Evolutionary conservation across 2,113 vertebrate genomes (phyloP).

Genomic region (Podarcis raffonei): DNA sequence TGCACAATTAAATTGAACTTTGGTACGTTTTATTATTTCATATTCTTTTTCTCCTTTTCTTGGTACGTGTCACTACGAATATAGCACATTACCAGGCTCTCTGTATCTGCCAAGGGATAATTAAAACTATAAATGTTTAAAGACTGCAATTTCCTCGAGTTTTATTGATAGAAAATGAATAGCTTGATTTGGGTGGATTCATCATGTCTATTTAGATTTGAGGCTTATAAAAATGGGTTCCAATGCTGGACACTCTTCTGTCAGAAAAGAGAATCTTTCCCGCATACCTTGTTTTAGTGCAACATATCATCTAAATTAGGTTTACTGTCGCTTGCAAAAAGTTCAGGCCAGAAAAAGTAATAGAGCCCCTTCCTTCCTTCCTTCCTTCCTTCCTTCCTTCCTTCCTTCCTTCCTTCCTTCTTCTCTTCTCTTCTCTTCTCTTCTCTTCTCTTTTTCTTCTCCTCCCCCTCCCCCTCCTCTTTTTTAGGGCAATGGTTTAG

Average conservation of each 20-base stretch:
- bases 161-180: conserved; percentile 73
- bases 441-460: background rate
- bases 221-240: conserved; percentile 56
- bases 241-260: conserved; percentile 55
- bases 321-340: conserved; percentile 43
- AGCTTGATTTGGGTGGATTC: conserved; percentile 65
- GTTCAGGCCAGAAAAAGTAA: conserved; percentile 53
- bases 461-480: conserved; percentile 44
- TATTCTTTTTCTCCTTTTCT: background rate
- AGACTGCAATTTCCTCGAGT: conserved; percentile 62
- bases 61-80: conserved; percentile 27
- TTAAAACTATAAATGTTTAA: conserved; percentile 60
- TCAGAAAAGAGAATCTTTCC: conserved; percentile 38
- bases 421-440: background rate
- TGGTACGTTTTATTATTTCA: background rate
- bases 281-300: conserved; percentile 40
- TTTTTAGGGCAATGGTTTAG: conserved; percentile 56
- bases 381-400: conserved; percentile 51
- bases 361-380: conserved; percentile 37
- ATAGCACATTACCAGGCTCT: conserved; percentile 42
- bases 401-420: conserved; percentile 1
- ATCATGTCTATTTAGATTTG: conserved; percentile 54
- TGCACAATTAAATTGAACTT: background rate
- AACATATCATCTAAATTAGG: conserved; percentile 38
- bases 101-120: conserved; percentile 51